Percentiles rank a stretch among this genome's conserved stretches.
These are phyloP conservation scores for Aquatica leii DNA, from an alignment of 2,888 invertebrate species.

Conservation along the genomic window DNA sequence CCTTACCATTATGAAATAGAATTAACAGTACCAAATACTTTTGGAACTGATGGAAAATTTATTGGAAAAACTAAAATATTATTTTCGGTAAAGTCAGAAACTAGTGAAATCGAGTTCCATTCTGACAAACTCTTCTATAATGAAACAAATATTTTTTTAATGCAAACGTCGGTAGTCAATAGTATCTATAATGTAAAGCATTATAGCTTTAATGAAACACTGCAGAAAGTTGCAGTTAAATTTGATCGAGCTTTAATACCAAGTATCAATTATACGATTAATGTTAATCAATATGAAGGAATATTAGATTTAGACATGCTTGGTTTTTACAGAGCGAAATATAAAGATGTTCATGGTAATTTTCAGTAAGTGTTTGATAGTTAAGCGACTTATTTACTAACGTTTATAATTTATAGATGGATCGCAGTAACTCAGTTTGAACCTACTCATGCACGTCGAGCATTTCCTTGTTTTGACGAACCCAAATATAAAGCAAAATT, in stretches of 20 bases:
- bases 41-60: slow-evolving; percentile 18
- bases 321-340: slow-evolving; percentile 63
- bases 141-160: background rate
- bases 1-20: slow-evolving; percentile 66
- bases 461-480: slow-evolving; percentile 83
- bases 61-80: slow-evolving; percentile 19
- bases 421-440: slow-evolving; percentile 75
- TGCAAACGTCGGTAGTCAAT: background rate
- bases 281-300: slow-evolving; percentile 43
- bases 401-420: slow-evolving; percentile 44
- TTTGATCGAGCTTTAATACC: background rate
- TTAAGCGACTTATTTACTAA: background rate
- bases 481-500: slow-evolving; percentile 61
- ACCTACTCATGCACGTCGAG: slow-evolving; percentile 71
- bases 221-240: background rate
- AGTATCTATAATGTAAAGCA: background rate
- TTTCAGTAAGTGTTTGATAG: slow-evolving; percentile 15
- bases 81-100: background rate
- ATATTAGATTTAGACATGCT: slow-evolving; percentile 52
- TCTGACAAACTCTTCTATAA: background rate
- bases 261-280: background rate
- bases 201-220: background rate
- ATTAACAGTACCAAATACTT: slow-evolving; percentile 51
- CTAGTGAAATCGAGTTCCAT: background rate
- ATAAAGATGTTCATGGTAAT: slow-evolving; percentile 47